Percentiles rank a stretch among this genome's conserved stretches.
Conservation (phyloP, 2,888 invertebrate genomes). For the Helobdella robusta region DNA sequence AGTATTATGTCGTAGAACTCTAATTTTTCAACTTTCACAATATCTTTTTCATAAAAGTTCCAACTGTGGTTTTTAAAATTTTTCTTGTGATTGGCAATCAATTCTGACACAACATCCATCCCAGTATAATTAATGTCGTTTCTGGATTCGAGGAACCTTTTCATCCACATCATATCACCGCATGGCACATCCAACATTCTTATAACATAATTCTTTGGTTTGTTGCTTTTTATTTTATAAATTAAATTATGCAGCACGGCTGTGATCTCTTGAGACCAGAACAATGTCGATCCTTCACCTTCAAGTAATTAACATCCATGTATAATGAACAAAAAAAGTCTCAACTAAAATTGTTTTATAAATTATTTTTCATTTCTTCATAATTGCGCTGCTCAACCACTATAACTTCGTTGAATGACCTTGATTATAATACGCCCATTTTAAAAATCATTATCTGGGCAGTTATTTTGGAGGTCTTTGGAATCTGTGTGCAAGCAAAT, state of each 20-base stretch:
- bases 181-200: slow-evolving; percentile 34
- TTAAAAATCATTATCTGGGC: no score
- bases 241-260: slow-evolving; percentile 31
- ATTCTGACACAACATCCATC: slow-evolving; percentile 34
- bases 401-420: no score
- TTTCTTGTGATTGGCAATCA: slow-evolving; percentile 33
- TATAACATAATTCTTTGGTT: slow-evolving; percentile 12
- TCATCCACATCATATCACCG: slow-evolving; percentile 37
- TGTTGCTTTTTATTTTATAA: slow-evolving; percentile 28
- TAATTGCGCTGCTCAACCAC: no score
- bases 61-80: slow-evolving; percentile 24
- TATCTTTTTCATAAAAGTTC: slow-evolving; percentile 30
- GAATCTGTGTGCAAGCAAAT: no score
- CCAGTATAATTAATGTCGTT: slow-evolving; percentile 36
- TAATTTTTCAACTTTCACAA: slow-evolving; percentile 23
- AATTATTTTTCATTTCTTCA: no score
- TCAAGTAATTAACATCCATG: slow-evolving; percentile 16
- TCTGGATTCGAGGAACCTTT: slow-evolving; percentile 33
- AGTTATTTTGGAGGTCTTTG: no score
- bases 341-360: no score
- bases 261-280: slow-evolving; percentile 33
- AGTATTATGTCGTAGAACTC: slow-evolving; percentile 33
- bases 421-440: no score
- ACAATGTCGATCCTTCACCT: slow-evolving; percentile 33
- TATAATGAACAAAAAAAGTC: no score